Evolutionary conservation across 2,888 invertebrate species (phyloP).

Genomic region (Tetragonisca angustula): DNA sequence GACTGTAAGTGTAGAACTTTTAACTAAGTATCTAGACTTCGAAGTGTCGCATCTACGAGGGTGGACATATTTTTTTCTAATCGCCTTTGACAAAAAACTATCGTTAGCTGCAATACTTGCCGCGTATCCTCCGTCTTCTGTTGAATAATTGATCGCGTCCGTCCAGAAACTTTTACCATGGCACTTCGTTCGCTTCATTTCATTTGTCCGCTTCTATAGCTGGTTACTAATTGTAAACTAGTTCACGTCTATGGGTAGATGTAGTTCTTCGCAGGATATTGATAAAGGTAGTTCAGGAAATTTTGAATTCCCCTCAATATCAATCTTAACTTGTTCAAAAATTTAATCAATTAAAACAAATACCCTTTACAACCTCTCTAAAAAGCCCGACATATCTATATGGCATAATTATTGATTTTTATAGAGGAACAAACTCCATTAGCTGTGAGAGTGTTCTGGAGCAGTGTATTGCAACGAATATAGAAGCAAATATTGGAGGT

Average conservation of each 20-base stretch:
- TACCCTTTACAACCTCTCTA: too few species aligned
- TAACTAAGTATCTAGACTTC: neutral
- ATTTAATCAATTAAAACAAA: neutral
- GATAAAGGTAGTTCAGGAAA: neutral
- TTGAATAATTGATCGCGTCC: slow-evolving; percentile 16
- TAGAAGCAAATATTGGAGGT: too few species aligned
- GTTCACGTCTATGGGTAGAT: neutral
- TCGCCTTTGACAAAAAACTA: neutral
- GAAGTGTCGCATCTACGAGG: neutral
- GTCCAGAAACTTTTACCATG: neutral
- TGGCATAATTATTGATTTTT: too few species aligned
- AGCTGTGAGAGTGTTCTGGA: too few species aligned
- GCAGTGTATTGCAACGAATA: too few species aligned
- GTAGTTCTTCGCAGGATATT: neutral
- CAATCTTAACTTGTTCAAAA: too few species aligned
- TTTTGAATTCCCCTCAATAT: neutral
- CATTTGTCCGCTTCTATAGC: neutral
- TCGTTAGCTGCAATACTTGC: neutral
- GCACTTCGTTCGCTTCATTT: neutral
- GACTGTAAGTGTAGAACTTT: neutral
- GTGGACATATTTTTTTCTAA: neutral
- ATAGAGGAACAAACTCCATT: too few species aligned
- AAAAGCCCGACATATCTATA: too few species aligned
- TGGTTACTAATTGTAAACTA: neutral
- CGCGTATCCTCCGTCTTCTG: neutral